Conservation (phyloP, 2,888 invertebrate genomes). For the Diploptera punctata region DNA sequence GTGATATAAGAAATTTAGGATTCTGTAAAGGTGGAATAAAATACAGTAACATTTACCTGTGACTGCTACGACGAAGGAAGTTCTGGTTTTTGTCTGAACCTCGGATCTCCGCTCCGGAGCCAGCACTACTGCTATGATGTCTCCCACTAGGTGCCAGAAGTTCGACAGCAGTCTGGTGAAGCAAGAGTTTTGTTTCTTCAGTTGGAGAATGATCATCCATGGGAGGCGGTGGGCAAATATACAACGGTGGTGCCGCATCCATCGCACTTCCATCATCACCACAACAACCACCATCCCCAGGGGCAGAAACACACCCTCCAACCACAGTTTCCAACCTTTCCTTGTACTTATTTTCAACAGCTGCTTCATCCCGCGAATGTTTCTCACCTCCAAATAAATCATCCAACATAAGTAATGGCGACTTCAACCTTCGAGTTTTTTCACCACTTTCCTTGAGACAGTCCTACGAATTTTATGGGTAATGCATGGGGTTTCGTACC, state of each 20-base stretch:
- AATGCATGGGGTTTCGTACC: constrained; percentile 49
- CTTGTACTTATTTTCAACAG: constrained; percentile 53
- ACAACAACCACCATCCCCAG: constrained; percentile 32
- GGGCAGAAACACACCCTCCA: constrained; percentile 19
- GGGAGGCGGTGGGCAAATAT: constrained; percentile 61
- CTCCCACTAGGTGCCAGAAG: constrained; percentile 13
- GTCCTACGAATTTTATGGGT: constrained; percentile 52
- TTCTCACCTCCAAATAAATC: constrained; percentile 55
- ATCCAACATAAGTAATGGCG: constrained; percentile 57
- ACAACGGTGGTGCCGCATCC: constrained; percentile 51
- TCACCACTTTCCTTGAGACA: constrained; percentile 49
- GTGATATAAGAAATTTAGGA: no score
- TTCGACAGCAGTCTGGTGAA: constrained; percentile 34
- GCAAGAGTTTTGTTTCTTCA: constrained; percentile 57
- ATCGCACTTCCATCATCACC: constrained; percentile 14
- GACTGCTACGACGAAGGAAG: constrained; percentile 54
- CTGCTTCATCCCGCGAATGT: constrained; percentile 53
- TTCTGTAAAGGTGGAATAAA: no score
- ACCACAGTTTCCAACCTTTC: constrained; percentile 43
- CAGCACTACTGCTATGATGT: background rate
- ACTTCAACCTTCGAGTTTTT: constrained; percentile 46
- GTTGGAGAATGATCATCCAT: constrained; percentile 60
- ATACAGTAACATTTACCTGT: constrained; percentile 48
- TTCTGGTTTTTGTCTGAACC: constrained; percentile 14
- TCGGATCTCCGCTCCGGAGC: constrained; percentile 12